Base-by-base conservation (phyloP, 37 sponge, comb jelly and placozoan species). In the Theonella swinhoei region DNA sequence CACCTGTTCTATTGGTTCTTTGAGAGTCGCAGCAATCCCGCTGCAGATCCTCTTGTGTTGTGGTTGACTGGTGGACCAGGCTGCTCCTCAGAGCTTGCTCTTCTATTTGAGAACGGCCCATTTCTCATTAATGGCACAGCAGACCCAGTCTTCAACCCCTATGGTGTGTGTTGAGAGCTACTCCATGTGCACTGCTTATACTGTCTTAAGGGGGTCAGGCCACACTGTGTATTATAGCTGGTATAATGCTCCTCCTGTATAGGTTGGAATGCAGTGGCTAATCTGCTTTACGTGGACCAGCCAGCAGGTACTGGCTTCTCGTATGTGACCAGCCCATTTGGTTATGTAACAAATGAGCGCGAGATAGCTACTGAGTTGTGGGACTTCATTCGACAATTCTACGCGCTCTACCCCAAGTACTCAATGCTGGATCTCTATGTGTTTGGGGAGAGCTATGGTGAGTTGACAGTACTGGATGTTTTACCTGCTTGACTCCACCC, bases 51-150 rank as follows among this genome's bases (percentile, higher is more conserved):
- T 1, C 86, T 95, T 22, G 85, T 95, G 34, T 68, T 95, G 64
- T 95, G 96, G 96, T 47, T 95, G 72, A 95, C 93, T 4, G 96
- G 96, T 22, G 96, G 96, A 2, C 96, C 96, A 5, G 96, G 96
- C 0, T 95, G 96, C 85, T 89, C 96, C 31, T 92, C 93, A 68
- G 65, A 72, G 72, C 82, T 95, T 64, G 96, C 91, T 36, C 81
- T 95, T 42, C 69, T 95, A 25, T 65, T 62, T 0, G 96, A 95
- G 78, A 95, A 95, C 84, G 96, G 96, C 9, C 96, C 96, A 37
- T 95, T 95, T 69, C 74, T 89, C 28, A 79, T 95, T 34, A 60
- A 78, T 1, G 87, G 77, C 39, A 67, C 35, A 4, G 78, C 75
- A 19, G 89, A 75, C 5, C 91, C 90, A 2, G 69, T 68, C 29